phyloP scores from a whole-genome alignment of 2,888 invertebrate genomes.

The Rugalucina vietnamica region DNA sequence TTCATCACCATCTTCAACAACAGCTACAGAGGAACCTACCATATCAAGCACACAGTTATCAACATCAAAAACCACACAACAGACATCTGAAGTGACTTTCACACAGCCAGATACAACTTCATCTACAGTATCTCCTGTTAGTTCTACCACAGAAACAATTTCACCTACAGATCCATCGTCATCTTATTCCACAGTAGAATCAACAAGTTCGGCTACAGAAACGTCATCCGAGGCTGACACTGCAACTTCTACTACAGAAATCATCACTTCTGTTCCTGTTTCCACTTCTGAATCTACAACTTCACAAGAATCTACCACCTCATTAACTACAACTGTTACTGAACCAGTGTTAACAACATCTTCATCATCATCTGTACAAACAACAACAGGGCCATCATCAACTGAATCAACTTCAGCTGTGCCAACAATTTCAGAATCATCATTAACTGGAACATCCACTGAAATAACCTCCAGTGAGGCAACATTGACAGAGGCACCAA shows the following conservation, averaged over 20 bases:
- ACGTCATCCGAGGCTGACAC: not conserved
- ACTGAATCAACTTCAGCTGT: not conserved
- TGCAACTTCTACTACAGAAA: not conserved
- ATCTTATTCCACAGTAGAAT: not conserved
- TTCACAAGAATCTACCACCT: not conserved
- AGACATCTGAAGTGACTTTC: not conserved
- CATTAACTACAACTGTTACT: conserved; percentile 4
- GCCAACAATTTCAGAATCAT: not conserved
- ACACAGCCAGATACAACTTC: not conserved
- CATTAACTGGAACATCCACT: conserved; percentile 1
- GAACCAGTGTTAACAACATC: conserved; percentile 22
- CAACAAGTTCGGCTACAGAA: not conserved
- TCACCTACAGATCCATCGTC: not conserved
- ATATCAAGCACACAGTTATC: not conserved
- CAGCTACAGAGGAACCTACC: not conserved
- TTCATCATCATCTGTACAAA: conserved; percentile 18
- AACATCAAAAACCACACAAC: not conserved
- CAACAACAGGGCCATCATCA: not conserved
- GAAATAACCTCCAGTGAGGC: not conserved
- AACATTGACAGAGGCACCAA: conserved; percentile 21
- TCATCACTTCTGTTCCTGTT: conserved; percentile 2
- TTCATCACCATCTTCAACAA: not conserved
- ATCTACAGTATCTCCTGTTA: not conserved
- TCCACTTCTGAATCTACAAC: not conserved
- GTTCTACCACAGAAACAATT: not conserved